Evolutionary conservation across 2,888 invertebrate genomes (phyloP).

Genomic region (Erpobdella octoculata): DNA sequence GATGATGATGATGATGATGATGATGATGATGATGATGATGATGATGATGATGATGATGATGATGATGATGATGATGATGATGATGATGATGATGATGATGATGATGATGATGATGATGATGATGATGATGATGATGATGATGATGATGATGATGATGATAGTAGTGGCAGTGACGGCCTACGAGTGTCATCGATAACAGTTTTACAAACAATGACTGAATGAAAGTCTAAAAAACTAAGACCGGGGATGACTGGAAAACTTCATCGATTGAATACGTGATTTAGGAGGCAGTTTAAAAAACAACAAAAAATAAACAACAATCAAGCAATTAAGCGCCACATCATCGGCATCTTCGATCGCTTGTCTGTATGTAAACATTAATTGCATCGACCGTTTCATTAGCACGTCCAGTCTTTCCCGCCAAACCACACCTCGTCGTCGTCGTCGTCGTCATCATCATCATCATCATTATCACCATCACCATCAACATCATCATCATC

Average conservation of each 20-base stretch:
- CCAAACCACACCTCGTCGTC: not conserved
- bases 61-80: slow-evolving; percentile 18
- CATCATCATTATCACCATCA: not conserved
- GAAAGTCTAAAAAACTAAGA: no score
- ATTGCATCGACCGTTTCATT: not conserved
- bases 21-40: slow-evolving; percentile 14
- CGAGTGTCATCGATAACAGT: no score
- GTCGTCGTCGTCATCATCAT: not conserved
- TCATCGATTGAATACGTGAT: no score
- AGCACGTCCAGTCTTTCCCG: not conserved
- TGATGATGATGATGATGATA: slow-evolving; percentile 11
- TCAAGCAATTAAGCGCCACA: no score
- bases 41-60: slow-evolving; percentile 1
- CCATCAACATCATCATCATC: slow-evolving; percentile 14
- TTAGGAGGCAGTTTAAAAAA: no score
- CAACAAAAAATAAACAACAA: no score
- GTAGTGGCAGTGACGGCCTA: not conserved
- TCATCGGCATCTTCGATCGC: no score
- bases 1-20: slow-evolving; percentile 6
- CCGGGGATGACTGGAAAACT: no score
- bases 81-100: slow-evolving; percentile 5
- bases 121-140: slow-evolving; percentile 13
- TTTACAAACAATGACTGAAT: no score
- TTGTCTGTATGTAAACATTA: no score
- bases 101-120: slow-evolving; percentile 12